phyloP scores from a whole-genome alignment of 2,113 vertebrate genomes.

The Eonycteris spelaea region DNA sequence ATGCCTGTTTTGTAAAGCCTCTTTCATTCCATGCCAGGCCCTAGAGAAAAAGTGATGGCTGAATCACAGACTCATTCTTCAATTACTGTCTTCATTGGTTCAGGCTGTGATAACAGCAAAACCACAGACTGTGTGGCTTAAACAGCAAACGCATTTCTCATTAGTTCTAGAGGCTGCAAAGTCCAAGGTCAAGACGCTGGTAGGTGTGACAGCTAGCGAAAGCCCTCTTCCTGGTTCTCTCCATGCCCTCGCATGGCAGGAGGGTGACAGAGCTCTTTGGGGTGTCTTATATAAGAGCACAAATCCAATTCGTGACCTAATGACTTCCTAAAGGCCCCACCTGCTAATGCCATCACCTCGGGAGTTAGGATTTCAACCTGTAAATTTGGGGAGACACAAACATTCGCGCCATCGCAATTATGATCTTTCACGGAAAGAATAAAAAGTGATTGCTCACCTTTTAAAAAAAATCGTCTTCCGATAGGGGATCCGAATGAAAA shows the following conservation, averaged over 20 bases:
- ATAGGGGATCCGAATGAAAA: neutral
- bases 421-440: neutral
- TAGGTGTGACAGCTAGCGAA: neutral
- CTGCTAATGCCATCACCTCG: neutral
- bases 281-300: neutral
- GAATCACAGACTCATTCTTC: neutral
- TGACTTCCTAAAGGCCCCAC: neutral
- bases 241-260: neutral
- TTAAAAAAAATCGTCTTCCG: neutral
- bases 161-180: neutral
- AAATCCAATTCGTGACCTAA: neutral
- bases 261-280: neutral
- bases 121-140: neutral
- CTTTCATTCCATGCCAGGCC: neutral
- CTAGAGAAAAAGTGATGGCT: neutral
- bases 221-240: neutral
- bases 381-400: neutral
- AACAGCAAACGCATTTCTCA: neutral
- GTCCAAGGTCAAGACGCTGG: neutral
- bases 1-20: neutral
- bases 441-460: neutral
- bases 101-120: neutral
- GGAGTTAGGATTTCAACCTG: neutral
- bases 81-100: neutral
- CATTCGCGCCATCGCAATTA: neutral